These are phyloP conservation scores for Sialia sialis DNA, from an alignment of 2,113 vertebrate species.

Conservation along the genomic window DNA sequence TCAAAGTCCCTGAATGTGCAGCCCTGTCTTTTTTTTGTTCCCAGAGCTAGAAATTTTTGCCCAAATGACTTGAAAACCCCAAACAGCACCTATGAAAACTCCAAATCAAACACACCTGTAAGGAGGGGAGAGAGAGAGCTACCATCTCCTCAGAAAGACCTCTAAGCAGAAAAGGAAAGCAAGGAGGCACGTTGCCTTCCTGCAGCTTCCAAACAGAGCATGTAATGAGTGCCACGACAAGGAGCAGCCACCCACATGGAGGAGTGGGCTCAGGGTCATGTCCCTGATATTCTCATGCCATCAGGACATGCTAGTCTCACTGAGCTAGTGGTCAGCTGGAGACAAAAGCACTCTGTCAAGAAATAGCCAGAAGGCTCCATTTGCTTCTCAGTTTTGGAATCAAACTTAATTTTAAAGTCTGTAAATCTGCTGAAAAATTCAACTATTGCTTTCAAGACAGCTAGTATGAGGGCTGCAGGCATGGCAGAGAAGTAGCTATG, in stretches of 20 bases:
- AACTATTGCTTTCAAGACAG: neutral
- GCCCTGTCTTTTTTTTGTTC: neutral
- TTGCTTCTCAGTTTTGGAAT: neutral
- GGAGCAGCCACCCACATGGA: neutral
- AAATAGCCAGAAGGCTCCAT: neutral
- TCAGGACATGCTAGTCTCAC: neutral
- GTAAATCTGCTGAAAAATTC: neutral
- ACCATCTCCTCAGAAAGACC: neutral
- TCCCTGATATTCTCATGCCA: neutral
- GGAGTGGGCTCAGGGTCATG: neutral
- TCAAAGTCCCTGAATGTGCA: neutral
- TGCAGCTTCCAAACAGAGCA: neutral
- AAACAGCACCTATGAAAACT: neutral
- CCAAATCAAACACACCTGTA: neutral
- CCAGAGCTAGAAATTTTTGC: neutral
- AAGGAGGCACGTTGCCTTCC: neutral
- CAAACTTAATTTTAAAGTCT: neutral
- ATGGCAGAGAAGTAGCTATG: neutral
- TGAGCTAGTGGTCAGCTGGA: neutral
- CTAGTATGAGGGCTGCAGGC: neutral
- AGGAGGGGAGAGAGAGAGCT: neutral
- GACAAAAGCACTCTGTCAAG: neutral
- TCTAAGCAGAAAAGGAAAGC: neutral
- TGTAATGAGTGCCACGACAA: neutral
- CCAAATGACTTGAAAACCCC: neutral